Conservation (phyloP, 2,113 vertebrate genomes). For the Bambusicola thoracicus region DNA sequence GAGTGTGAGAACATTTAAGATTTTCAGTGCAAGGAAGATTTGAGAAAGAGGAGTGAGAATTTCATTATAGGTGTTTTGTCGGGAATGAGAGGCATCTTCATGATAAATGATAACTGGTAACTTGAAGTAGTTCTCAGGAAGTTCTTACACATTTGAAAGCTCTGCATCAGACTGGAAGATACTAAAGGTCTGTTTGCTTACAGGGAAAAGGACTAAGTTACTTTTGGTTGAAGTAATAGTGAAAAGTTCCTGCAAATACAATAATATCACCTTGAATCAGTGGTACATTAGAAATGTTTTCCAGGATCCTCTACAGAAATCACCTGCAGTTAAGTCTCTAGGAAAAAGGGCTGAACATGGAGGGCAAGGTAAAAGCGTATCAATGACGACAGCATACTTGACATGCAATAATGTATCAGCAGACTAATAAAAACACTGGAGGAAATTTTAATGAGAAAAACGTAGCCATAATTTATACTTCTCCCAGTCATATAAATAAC, state of each 20-base stretch:
- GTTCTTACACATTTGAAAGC: neutral
- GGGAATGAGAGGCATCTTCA: slow-evolving; percentile 40
- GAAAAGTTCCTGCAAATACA: neutral
- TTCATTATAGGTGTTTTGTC: slow-evolving; percentile 74
- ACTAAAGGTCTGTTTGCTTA: neutral
- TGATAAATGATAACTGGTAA: slow-evolving; percentile 31
- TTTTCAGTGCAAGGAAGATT: slow-evolving; percentile 59
- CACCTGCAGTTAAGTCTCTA: neutral
- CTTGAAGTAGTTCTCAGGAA: slow-evolving; percentile 44
- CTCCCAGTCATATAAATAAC: neutral
- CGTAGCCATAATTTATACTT: neutral
- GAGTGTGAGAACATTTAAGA: slow-evolving; percentile 71
- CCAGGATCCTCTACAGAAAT: neutral
- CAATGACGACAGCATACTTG: neutral
- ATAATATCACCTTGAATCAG: neutral
- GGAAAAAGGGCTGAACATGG: neutral
- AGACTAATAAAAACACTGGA: neutral
- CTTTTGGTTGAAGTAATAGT: neutral
- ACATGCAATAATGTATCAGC: neutral
- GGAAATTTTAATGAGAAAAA: neutral
- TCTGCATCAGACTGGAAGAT: slow-evolving; percentile 5
- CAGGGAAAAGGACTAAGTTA: neutral
- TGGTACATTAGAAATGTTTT: neutral
- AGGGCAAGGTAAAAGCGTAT: neutral
- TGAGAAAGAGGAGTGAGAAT: slow-evolving; percentile 70